Percentiles rank a stretch among this genome's conserved stretches.
phyloP scores from a whole-genome alignment of 2,888 invertebrate species.

The Drosophila leonis region DNA sequence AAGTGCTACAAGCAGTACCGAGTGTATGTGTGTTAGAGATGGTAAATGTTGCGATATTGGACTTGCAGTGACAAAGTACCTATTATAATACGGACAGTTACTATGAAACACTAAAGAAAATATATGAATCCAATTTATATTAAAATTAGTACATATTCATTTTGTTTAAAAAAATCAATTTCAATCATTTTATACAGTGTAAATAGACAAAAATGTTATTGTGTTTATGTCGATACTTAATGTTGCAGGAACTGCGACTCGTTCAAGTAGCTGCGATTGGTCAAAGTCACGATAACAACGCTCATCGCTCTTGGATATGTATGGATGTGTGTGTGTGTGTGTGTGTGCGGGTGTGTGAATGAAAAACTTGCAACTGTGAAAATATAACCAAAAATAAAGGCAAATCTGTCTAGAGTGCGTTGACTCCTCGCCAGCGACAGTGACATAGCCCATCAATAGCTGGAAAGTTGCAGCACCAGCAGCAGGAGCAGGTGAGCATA shows the following conservation, averaged over 20 bases:
- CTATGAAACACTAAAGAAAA: background rate
- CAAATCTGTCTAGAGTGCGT: constrained; percentile 40
- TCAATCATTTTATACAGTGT: rapidly evolving
- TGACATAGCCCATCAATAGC: constrained; percentile 27
- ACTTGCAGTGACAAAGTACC: background rate
- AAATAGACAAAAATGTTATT: background rate
- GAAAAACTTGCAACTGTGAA: constrained; percentile 76
- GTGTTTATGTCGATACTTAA: background rate
- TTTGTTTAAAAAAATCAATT: background rate
- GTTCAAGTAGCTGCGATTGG: constrained; percentile 21
- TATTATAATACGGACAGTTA: too few relatives aligned
- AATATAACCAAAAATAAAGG: constrained; percentile 76
- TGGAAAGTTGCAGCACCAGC: constrained; percentile 32
- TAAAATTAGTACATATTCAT: background rate
- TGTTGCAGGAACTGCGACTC: constrained; percentile 24
- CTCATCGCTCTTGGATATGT: constrained; percentile 34
- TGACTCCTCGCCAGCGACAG: constrained; percentile 40
- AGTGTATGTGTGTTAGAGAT: constrained; percentile 38
- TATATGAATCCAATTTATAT: too few relatives aligned
- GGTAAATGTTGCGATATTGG: constrained; percentile 13
- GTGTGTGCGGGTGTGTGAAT: constrained; percentile 64
- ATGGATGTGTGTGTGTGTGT: constrained; percentile 46
- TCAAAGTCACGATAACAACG: constrained; percentile 25
- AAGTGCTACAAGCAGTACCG: constrained; percentile 41
- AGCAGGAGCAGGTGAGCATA: constrained; percentile 45